These are phyloP conservation scores for Trochalopteron elliotii DNA, from an alignment of 2,113 vertebrate genomes.

Conservation along the genomic window DNA sequence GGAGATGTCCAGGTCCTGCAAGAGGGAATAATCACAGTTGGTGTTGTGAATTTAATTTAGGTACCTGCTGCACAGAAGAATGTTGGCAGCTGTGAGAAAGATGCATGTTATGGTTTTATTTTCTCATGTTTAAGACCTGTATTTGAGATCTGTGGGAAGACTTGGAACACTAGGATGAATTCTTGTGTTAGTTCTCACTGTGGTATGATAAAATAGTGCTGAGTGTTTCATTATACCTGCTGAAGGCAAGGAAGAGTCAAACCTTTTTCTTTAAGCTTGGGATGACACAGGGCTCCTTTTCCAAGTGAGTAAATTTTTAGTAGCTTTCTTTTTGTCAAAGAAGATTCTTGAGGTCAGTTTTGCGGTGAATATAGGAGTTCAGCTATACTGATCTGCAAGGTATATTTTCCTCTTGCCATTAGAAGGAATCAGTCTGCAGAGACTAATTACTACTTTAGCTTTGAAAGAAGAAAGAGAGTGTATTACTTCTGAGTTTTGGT, in stretches of 20 bases:
- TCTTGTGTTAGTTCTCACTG: not conserved
- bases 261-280: not conserved
- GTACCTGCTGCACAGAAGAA: not conserved
- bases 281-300: not conserved
- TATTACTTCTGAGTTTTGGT: not conserved
- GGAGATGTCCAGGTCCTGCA: not conserved
- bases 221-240: not conserved
- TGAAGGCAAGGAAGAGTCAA: not conserved
- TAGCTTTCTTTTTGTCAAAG: not conserved
- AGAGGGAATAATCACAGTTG: not conserved
- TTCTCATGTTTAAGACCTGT: not conserved
- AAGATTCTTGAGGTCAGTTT: not conserved
- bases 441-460: not conserved
- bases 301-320: not conserved
- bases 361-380: not conserved
- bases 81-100: not conserved
- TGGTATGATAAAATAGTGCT: not conserved
- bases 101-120: not conserved
- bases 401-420: not conserved
- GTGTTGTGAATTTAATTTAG: not conserved
- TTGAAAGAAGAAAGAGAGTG: not conserved
- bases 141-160: not conserved
- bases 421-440: not conserved
- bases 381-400: not conserved
- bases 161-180: not conserved